These are phyloP conservation scores for Okamejei kenojei DNA, from an alignment of 2,797 vertebrate species.

Conservation along the genomic window DNA sequence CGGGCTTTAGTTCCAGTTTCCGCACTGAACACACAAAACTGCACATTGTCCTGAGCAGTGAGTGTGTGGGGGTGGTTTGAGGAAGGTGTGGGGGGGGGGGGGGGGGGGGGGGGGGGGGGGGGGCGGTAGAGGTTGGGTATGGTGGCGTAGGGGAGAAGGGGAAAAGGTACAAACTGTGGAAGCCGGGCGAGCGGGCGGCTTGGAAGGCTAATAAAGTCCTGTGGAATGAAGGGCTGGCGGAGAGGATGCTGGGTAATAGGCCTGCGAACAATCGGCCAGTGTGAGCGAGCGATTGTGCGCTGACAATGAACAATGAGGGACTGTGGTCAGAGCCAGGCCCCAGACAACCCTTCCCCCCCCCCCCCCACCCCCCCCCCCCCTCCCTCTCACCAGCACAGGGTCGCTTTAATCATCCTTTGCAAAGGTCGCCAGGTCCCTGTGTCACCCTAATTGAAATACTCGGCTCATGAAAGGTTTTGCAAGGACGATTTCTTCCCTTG, in stretches of 20 bases:
- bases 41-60: too few species aligned
- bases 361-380: background rate
- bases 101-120: too few species aligned
- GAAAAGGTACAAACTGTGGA: too few species aligned
- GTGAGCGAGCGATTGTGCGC: background rate
- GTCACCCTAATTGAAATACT: constrained; percentile 30
- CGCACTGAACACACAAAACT: too few species aligned
- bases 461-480: background rate
- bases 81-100: too few species aligned
- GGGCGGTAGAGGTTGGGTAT: too few species aligned
- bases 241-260: background rate
- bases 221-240: background rate
- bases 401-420: constrained; percentile 4
- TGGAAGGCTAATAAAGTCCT: too few species aligned
- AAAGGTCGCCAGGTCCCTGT: background rate
- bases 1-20: too few species aligned
- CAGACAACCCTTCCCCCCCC: background rate
- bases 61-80: too few species aligned
- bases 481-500: background rate
- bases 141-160: too few species aligned
- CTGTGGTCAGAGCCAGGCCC: background rate
- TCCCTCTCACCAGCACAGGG: background rate
- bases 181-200: too few species aligned
- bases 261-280: background rate
- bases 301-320: background rate